phyloP scores from a whole-genome alignment of 1,140 invertebrate genomes.

The Pseudobourletiella spinata region DNA sequence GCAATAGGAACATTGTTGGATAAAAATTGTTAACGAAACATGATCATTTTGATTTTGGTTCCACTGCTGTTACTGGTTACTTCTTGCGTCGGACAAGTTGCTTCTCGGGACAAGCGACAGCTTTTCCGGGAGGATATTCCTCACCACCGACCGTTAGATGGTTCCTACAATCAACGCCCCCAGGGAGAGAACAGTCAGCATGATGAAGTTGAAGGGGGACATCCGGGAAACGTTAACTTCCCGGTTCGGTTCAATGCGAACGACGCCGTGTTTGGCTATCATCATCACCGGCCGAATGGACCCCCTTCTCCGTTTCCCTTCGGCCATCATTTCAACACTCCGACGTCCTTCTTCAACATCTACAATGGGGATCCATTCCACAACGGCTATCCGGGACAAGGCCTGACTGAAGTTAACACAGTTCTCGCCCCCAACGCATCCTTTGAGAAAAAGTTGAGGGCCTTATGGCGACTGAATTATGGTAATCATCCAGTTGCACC shows the following conservation, averaged over 20 bases:
- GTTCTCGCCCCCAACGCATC: neutral
- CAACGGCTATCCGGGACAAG: neutral
- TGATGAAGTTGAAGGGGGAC: neutral
- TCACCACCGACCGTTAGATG: neutral
- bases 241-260: neutral
- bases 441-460: too few relatives aligned
- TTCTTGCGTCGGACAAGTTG: too few relatives aligned
- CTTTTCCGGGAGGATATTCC: constrained; percentile 4
- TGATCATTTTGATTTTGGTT: too few relatives aligned
- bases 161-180: neutral
- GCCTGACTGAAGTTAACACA: neutral
- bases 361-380: neutral
- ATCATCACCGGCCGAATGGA: neutral
- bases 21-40: too few relatives aligned
- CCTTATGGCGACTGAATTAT: too few relatives aligned
- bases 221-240: neutral
- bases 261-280: neutral
- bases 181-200: neutral
- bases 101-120: too few relatives aligned
- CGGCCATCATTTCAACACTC: neutral
- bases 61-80: too few relatives aligned
- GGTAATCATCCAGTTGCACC: too few relatives aligned
- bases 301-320: neutral
- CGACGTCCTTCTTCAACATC: neutral
- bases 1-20: too few relatives aligned